Conservation (phyloP, 2,113 vertebrate species). For the Laticauda laticaudata region DNA sequence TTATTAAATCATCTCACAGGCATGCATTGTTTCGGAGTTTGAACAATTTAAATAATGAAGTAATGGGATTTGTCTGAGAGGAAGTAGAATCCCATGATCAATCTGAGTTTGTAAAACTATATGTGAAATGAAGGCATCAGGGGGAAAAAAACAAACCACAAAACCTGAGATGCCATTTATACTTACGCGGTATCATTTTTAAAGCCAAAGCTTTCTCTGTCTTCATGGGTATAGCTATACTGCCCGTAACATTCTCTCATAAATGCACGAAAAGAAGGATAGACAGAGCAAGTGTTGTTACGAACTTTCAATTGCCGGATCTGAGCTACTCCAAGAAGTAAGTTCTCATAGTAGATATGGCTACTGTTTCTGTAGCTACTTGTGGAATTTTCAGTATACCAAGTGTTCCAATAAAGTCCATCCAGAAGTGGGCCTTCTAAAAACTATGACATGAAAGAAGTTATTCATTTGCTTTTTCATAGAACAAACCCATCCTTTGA, state of each 20-base stretch:
- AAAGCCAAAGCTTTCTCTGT: constrained; percentile 63
- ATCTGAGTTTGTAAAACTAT: not conserved
- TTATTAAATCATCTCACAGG: not conserved
- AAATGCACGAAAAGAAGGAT: constrained; percentile 51
- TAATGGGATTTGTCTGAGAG: not conserved
- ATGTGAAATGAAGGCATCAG: not conserved
- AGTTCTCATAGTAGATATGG: constrained; percentile 69
- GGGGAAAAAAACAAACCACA: constrained; percentile 16
- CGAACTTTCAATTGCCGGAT: constrained; percentile 68
- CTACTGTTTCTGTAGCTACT: constrained; percentile 46
- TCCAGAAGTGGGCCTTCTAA: constrained; percentile 69
- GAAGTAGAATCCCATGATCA: not conserved
- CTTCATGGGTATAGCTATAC: constrained; percentile 52
- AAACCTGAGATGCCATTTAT: constrained; percentile 15
- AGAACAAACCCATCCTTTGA: not conserved
- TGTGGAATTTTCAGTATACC: constrained; percentile 35
- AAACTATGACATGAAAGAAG: constrained; percentile 44
- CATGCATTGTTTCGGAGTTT: not conserved
- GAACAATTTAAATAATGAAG: not conserved
- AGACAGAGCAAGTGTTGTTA: constrained; percentile 59
- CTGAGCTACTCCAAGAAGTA: constrained; percentile 65
- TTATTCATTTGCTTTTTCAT: not conserved
- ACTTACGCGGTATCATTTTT: constrained; percentile 61
- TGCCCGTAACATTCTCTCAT: constrained; percentile 56
- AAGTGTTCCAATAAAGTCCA: constrained; percentile 69